Evolutionary conservation across 2,888 invertebrate genomes (phyloP), one percentile per base, ranked within the genome.

Genomic region (Rhabditoides inermis): DNA sequence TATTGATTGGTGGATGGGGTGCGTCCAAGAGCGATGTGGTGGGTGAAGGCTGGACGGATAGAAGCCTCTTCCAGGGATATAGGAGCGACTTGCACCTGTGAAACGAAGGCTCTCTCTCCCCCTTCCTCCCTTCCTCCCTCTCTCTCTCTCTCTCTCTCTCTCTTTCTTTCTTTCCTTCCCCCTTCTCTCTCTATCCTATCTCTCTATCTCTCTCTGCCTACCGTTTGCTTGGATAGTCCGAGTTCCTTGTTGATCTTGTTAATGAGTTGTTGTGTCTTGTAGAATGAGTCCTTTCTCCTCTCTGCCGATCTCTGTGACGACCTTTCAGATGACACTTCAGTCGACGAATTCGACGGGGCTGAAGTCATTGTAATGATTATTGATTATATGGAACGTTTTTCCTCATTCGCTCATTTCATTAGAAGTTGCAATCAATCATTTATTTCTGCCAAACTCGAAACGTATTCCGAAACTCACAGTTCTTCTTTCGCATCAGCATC

Each of bases 241-340:
- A 55, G 50, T 23, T 55, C 55, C 36, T 55, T 50, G 26, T 55
- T 55, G 20, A 55, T 50, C 23, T 51, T 15, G 10, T 39, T 51
- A 10, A 55, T 45, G 5, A 48, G 40, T 18, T 48, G 49, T 41
- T 60, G 60, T 32, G 60, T 60, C 7, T 57, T 36, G 46, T 72
- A 72, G 48, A 68, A 65, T 47, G 61, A 68, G 39, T 70, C 70
- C 49, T 70, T 63, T n/a, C 65, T 20, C 50, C 37, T 36, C 50
- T 44, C 44, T 50, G 42, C 50, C 44, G 44, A 2, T 18, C 15
- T 27, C 36, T 65, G 60, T 18, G 49, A 42, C 2, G 70, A 70
- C 25, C 63, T 49, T 42, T 67, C 58, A 3, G 67, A 70, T 23
- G 61, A 63, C 2, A 58, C 44, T 41, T 65, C 63, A 3, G 67